Conservation (phyloP, 2,888 invertebrate species). For the Steromphala cineraria region DNA sequence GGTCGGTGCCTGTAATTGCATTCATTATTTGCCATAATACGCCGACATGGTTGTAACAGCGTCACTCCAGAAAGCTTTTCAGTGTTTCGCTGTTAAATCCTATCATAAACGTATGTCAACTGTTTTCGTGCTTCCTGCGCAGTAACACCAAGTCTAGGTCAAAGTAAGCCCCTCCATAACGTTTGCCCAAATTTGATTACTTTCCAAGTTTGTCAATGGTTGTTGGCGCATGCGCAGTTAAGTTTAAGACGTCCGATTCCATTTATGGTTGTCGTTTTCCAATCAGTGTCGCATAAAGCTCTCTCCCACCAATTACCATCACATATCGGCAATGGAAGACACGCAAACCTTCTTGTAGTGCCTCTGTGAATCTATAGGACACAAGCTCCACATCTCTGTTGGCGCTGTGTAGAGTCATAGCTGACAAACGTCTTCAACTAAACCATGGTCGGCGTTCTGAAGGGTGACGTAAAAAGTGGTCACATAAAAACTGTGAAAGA, state of each 20-base stretch:
- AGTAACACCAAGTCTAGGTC: constrained; percentile 21
- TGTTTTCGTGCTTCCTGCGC: constrained; percentile 33
- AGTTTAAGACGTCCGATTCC: constrained; percentile 19
- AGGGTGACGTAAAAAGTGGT: no score
- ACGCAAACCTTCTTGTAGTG: no score
- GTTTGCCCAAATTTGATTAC: constrained; percentile 30
- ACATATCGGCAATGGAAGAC: background rate
- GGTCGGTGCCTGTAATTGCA: constrained; percentile 23
- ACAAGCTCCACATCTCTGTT: no score
- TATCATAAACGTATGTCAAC: constrained; percentile 43
- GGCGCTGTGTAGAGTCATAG: no score
- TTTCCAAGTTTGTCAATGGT: constrained; percentile 21
- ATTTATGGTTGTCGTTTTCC: constrained; percentile 21
- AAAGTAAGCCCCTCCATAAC: constrained; percentile 28
- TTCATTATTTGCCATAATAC: constrained; percentile 29
- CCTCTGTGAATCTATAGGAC: no score
- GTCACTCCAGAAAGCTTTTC: constrained; percentile 33
- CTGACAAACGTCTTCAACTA: no score
- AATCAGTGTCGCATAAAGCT: constrained; percentile 19
- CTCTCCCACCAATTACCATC: constrained; percentile 4
- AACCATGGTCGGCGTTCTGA: no score
- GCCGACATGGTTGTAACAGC: constrained; percentile 15
- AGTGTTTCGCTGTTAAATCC: constrained; percentile 39
- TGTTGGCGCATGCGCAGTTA: constrained; percentile 24
- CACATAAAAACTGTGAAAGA: no score